Percentiles rank a stretch among this genome's conserved stretches.
These are phyloP conservation scores for Tachystola acroxantha DNA, from an alignment of 2,888 invertebrate genomes.

Conservation along the genomic window DNA sequence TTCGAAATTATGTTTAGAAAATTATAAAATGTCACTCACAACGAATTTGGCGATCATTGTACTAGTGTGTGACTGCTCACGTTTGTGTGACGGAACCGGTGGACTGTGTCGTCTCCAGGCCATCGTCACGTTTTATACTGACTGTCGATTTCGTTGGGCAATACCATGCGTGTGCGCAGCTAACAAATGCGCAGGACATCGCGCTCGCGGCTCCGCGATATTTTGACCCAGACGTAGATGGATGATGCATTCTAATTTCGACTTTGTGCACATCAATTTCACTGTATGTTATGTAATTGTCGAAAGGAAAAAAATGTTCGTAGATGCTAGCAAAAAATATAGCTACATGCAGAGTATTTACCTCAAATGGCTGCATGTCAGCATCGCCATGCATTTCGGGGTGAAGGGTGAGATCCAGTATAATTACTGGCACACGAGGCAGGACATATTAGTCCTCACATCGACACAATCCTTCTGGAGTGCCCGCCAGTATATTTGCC, in stretches of 20 bases:
- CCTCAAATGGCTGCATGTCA: too few species aligned
- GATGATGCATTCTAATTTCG: slow-evolving; percentile 64
- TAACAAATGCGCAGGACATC: slow-evolving; percentile 62
- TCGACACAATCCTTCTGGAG: too few species aligned
- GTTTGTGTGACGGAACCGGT: slow-evolving; percentile 40
- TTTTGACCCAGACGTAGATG: slow-evolving; percentile 67
- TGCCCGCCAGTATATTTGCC: too few species aligned
- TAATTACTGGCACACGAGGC: too few species aligned
- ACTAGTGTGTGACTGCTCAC: slow-evolving; percentile 70
- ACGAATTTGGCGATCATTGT: slow-evolving; percentile 76
- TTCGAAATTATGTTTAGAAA: too few species aligned
- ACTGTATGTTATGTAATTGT: slow-evolving; percentile 59
- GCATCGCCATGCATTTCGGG: too few species aligned
- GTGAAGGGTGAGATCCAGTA: too few species aligned
- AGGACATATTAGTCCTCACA: too few species aligned
- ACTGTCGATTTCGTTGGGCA: slow-evolving; percentile 56
- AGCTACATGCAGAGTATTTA: too few species aligned
- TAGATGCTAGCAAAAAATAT: too few species aligned
- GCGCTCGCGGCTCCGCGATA: slow-evolving; percentile 44
- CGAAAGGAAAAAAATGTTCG: slow-evolving; percentile 43
- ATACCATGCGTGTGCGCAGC: slow-evolving; percentile 30
- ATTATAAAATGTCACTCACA: slow-evolving; percentile 39
- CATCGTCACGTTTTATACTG: slow-evolving; percentile 63
- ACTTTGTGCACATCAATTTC: slow-evolving; percentile 63
- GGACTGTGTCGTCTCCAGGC: slow-evolving; percentile 62